A percentile compares a stretch with the other conserved stretches of the same genome.
Evolutionary conservation across 2,888 invertebrate species (phyloP).

Genomic region (Ephialtes manifestator): DNA sequence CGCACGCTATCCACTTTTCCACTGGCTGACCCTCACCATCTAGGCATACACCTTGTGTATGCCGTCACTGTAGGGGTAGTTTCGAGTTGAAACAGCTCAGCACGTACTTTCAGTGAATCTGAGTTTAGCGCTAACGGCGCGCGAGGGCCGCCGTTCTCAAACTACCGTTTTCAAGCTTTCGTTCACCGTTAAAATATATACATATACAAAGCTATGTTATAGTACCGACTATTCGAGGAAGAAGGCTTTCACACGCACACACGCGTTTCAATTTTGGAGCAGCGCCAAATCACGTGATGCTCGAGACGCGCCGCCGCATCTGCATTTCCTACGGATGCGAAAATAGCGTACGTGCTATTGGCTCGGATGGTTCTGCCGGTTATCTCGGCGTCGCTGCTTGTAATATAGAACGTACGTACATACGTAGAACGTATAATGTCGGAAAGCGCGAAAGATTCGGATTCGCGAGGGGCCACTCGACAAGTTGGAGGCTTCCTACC

Average conservation of each 20-base stretch:
- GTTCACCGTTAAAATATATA: constrained; percentile 2
- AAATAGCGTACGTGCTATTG: constrained; percentile 78
- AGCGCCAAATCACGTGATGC: constrained; percentile 80
- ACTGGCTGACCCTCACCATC: not conserved
- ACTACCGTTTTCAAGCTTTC: constrained; percentile 15
- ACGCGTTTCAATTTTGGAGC: constrained; percentile 74
- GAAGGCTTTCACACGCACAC: constrained; percentile 55
- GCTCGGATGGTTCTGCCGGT: constrained; percentile 53
- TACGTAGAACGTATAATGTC: constrained; percentile 11
- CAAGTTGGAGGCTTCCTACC: constrained; percentile 50
- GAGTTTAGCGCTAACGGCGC: not conserved
- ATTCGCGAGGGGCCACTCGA: constrained; percentile 58
- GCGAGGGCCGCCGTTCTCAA: too few relatives aligned
- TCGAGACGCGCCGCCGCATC: constrained; percentile 76
- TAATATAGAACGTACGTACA: constrained; percentile 29
- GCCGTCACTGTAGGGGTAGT: not conserved
- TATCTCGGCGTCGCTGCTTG: constrained; percentile 19
- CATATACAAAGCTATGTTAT: not conserved
- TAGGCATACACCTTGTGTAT: not conserved
- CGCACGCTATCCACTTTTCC: not conserved
- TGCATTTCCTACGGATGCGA: constrained; percentile 82
- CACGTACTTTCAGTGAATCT: not conserved
- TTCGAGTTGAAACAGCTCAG: not conserved
- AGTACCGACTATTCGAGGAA: not conserved
- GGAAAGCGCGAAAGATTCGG: constrained; percentile 41